Percentiles rank a stretch among this genome's conserved stretches.
phyloP scores from a whole-genome alignment of 2,113 vertebrate species.

The Pangasianodon gigas region DNA sequence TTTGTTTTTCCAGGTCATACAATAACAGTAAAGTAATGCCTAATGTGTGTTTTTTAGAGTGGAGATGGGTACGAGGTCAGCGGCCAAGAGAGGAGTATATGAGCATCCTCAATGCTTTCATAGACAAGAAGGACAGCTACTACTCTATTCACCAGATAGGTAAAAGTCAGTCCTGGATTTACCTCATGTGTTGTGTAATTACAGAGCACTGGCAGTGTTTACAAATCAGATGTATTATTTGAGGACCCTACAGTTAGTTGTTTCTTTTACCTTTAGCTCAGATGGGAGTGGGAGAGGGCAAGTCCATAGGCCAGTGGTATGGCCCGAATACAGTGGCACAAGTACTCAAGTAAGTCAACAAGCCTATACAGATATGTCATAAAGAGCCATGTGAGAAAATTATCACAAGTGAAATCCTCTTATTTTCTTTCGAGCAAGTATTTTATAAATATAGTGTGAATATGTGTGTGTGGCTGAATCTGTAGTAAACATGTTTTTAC shows the following conservation, averaged over 20 bases:
- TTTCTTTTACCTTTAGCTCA: conserved; percentile 79
- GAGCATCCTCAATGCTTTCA: conserved; percentile 89
- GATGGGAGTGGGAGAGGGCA: conserved; percentile 98
- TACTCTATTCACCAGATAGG: conserved; percentile 99
- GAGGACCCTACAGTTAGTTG: neutral
- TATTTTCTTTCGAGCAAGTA: neutral
- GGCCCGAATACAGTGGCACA: conserved; percentile 98
- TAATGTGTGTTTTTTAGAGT: conserved; percentile 72
- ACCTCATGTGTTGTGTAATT: neutral
- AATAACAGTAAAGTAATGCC: neutral
- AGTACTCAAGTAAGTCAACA: conserved; percentile 89
- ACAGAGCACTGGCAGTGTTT: neutral
- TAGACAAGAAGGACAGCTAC: conserved; percentile 97
- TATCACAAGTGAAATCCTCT: neutral
- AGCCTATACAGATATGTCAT: no score
- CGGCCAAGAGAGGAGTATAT: conserved; percentile 86
- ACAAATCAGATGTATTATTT: neutral
- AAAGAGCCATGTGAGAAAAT: neutral
- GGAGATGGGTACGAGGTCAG: conserved; percentile 87
- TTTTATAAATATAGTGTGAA: neutral
- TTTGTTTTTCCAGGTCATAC: neutral
- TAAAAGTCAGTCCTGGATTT: conserved; percentile 64
- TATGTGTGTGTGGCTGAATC: neutral
- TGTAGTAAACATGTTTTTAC: neutral
- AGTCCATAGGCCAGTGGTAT: conserved; percentile 98